A percentile compares a stretch with the other conserved stretches of the same genome.
Evolutionary conservation across 2,888 invertebrate genomes (phyloP).

Genomic region (Thera britannica): DNA sequence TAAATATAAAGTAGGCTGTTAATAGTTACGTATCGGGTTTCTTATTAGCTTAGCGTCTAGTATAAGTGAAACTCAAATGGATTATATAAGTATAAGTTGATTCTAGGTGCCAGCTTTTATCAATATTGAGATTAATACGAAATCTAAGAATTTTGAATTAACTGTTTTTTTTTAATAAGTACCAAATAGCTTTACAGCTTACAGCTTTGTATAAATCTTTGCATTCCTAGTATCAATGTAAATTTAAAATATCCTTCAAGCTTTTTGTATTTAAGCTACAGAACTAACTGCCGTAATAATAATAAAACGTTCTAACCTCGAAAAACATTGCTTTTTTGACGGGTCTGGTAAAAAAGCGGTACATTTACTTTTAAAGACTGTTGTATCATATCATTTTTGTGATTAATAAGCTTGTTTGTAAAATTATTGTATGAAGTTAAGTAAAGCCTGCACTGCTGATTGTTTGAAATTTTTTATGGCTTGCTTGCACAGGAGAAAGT

Average conservation of each 20-base stretch:
- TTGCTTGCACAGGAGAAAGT: too few relatives aligned
- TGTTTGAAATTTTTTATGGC: too few relatives aligned
- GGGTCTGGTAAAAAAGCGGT: background rate
- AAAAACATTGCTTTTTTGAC: background rate
- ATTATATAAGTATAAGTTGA: too few relatives aligned
- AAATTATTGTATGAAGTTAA: background rate
- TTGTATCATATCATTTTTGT: slow-evolving; percentile 25
- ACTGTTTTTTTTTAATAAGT: background rate
- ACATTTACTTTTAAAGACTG: slow-evolving; percentile 19
- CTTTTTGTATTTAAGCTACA: too few relatives aligned
- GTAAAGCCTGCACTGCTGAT: too few relatives aligned
- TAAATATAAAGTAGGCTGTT: background rate
- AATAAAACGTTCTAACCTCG: too few relatives aligned
- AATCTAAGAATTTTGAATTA: background rate
- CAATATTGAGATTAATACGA: too few relatives aligned
- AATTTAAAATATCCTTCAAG: too few relatives aligned
- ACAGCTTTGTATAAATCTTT: slow-evolving; percentile 15
- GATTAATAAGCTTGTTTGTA: background rate
- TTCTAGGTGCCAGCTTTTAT: too few relatives aligned
- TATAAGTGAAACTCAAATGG: background rate
- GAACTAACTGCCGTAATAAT: too few relatives aligned
- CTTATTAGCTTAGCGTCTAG: background rate
- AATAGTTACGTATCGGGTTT: background rate
- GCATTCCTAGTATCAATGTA: background rate
- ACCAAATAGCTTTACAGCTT: too few relatives aligned